phyloP scores from a whole-genome alignment of 2,113 vertebrate genomes.

The Blennius ocellaris region DNA sequence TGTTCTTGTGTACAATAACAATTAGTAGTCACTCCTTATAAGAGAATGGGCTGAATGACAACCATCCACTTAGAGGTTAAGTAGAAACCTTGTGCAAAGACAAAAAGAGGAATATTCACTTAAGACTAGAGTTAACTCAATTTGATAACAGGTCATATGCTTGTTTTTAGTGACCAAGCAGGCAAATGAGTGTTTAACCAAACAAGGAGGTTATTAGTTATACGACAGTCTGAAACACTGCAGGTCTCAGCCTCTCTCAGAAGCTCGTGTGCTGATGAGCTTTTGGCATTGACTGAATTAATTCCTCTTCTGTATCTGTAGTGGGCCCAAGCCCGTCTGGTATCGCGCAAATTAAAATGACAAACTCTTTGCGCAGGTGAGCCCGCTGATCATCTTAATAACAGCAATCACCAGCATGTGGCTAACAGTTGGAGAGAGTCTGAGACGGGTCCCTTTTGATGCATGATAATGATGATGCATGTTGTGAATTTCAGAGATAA shows the following conservation, averaged over 20 bases:
- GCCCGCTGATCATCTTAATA: conserved; percentile 66
- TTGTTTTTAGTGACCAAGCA: conserved; percentile 23
- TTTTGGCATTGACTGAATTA: not conserved
- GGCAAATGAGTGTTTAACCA: conserved; percentile 16
- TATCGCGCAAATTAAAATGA: conserved; percentile 41
- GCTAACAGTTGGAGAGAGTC: conserved; percentile 53
- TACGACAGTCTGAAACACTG: not conserved
- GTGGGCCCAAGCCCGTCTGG: conserved; percentile 1
- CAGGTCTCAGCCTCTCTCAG: not conserved
- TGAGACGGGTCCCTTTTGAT: conserved; percentile 26
- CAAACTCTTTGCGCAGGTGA: conserved; percentile 45
- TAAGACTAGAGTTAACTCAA: conserved; percentile 40
- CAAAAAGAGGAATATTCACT: conserved; percentile 20
- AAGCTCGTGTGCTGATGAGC: not conserved
- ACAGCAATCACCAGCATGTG: conserved; percentile 60
- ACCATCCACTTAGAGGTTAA: conserved; percentile 23
- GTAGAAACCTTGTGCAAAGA: conserved; percentile 12
- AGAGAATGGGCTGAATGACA: not conserved
- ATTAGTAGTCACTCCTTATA: not conserved
- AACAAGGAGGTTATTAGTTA: conserved; percentile 5
- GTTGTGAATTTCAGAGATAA: conserved; percentile 40
- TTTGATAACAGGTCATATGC: conserved; percentile 62
- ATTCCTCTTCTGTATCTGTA: not conserved
- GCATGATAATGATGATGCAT: conserved; percentile 44
- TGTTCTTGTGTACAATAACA: not conserved